phyloP scores from a whole-genome alignment of 2,113 vertebrate genomes.

The Anoura caudifer region DNA sequence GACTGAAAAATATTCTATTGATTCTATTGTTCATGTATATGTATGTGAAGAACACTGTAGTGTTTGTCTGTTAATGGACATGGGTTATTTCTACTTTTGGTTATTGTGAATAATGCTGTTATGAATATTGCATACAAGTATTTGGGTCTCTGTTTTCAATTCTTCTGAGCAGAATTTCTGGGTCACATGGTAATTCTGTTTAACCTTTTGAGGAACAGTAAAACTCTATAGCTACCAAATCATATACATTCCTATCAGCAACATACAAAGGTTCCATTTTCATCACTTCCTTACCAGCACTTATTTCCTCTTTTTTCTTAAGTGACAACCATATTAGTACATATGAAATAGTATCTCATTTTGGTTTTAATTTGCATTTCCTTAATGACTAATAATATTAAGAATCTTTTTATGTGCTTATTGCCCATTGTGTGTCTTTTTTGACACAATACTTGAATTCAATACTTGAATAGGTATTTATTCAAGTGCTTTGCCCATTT shows the following conservation, averaged over 20 bases:
- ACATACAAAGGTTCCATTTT: not conserved
- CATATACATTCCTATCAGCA: not conserved
- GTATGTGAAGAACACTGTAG: not conserved
- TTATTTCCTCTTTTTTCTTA: not conserved
- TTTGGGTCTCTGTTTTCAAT: not conserved
- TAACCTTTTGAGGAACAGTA: not conserved
- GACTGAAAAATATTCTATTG: not conserved
- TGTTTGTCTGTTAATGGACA: not conserved
- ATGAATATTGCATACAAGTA: not conserved
- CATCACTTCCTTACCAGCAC: not conserved
- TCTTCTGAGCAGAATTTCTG: not conserved
- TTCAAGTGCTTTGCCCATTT: not conserved
- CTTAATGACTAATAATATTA: not conserved
- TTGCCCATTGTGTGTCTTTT: not conserved
- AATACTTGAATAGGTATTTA: too few species aligned
- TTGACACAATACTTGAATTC: too few species aligned
- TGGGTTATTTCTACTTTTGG: not conserved
- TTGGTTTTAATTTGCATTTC: not conserved
- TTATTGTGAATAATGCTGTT: not conserved
- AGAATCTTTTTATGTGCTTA: not conserved
- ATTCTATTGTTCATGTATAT: not conserved
- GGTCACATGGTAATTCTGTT: not conserved
- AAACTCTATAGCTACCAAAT: not conserved
- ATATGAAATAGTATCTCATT: not conserved
- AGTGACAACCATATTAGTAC: not conserved